phyloP scores from a whole-genome alignment of 2,113 vertebrate species.

The Oplegnathus fasciatus region DNA sequence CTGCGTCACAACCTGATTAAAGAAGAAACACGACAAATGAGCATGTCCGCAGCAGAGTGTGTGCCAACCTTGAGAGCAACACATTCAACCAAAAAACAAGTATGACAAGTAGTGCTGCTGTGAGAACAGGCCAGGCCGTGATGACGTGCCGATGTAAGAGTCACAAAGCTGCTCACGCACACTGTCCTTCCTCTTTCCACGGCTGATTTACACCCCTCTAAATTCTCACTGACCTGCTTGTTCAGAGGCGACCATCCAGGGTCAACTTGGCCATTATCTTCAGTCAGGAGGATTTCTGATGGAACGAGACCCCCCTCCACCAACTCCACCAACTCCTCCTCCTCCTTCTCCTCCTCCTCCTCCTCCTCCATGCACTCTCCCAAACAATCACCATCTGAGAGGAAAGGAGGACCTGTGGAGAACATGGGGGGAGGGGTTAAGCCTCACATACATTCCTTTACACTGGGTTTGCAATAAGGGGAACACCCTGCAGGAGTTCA shows the following conservation, averaged over 20 bases:
- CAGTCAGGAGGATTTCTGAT: slow-evolving; percentile 25
- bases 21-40: slow-evolving; percentile 12
- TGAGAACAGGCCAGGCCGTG: too few species aligned
- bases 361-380: slow-evolving; percentile 10
- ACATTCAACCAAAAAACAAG: neutral
- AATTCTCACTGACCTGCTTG: slow-evolving; percentile 65
- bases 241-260: slow-evolving; percentile 27
- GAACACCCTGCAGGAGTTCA: neutral
- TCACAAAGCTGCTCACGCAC: neutral
- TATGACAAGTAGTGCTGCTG: neutral
- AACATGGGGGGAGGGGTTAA: slow-evolving; percentile 33
- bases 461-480: neutral
- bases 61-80: neutral
- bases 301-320: slow-evolving; percentile 17
- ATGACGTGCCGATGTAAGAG: neutral
- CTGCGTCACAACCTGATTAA: slow-evolving; percentile 41
- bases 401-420: slow-evolving; percentile 27
- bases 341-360: neutral
- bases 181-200: neutral
- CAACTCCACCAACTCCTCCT: neutral
- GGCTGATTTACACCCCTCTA: slow-evolving; percentile 4
- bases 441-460: slow-evolving; percentile 30
- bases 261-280: slow-evolving; percentile 48
- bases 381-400: slow-evolving; percentile 30
- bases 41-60: neutral